These are phyloP conservation scores for Eudasyphora cyanicolor DNA, from an alignment of 2,888 invertebrate genomes.

Conservation along the genomic window DNA sequence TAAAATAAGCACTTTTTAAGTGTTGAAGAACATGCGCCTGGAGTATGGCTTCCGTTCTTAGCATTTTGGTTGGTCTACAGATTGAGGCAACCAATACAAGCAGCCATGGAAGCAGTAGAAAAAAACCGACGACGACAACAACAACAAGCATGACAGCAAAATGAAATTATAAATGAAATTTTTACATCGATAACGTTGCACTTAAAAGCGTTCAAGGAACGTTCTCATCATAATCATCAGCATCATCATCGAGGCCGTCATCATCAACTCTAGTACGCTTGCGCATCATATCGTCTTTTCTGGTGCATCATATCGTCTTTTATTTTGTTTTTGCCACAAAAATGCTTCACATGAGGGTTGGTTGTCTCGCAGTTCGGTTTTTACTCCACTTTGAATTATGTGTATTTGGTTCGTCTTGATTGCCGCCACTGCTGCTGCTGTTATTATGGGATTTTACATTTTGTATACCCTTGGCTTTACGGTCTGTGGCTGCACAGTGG, in stretches of 20 bases:
- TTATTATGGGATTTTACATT: slow-evolving; percentile 50
- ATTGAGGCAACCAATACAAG: background rate
- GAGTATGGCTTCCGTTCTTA: slow-evolving; percentile 65
- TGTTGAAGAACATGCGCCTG: slow-evolving; percentile 66
- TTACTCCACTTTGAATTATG: background rate
- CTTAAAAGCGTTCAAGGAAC: slow-evolving; percentile 65
- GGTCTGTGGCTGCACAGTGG: slow-evolving; percentile 61
- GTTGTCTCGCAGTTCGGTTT: background rate
- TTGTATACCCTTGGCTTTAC: slow-evolving; percentile 12
- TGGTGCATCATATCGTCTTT: background rate
- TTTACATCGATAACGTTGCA: slow-evolving; percentile 64
- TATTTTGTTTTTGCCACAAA: background rate
- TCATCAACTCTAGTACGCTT: slow-evolving; percentile 33
- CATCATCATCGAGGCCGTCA: slow-evolving; percentile 22
- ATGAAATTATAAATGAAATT: slow-evolving; percentile 66
- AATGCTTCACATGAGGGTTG: background rate
- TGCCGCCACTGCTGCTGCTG: slow-evolving; percentile 41
- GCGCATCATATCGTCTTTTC: slow-evolving; percentile 34
- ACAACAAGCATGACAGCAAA: slow-evolving; percentile 51
- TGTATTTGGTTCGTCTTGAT: background rate
- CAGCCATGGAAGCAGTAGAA: background rate
- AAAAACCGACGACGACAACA: slow-evolving; percentile 42
- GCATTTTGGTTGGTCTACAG: slow-evolving; percentile 2
- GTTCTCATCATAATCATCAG: slow-evolving; percentile 61
- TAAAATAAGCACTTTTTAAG: slow-evolving; percentile 51